Conservation (phyloP, 2,888 invertebrate species). For the Neocrepidodera transversa region DNA sequence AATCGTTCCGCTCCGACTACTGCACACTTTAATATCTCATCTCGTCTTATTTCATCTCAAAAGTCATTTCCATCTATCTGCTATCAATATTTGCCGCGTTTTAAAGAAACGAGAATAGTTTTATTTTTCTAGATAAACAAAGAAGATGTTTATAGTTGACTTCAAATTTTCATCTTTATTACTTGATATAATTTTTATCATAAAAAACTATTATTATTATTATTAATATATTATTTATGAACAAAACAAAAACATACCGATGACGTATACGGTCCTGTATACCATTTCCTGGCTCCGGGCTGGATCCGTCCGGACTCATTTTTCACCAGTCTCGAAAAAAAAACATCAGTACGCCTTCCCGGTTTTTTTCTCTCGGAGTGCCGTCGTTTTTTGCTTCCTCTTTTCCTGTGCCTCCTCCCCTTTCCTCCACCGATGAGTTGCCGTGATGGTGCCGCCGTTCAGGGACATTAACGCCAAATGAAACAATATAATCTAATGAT, state of each 20-base stretch:
- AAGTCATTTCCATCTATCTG: not conserved
- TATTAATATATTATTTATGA: conserved; percentile 3
- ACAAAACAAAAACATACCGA: not conserved
- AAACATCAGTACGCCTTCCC: conserved; percentile 56
- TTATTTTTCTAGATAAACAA: too few species aligned
- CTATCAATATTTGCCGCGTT: too few species aligned
- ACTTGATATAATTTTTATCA: too few species aligned
- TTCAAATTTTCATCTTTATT: too few species aligned
- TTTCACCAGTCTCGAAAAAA: conserved; percentile 54
- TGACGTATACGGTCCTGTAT: conserved; percentile 36
- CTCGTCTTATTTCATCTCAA: conserved; percentile 14
- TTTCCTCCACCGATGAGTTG: conserved; percentile 6
- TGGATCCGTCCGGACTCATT: conserved; percentile 53
- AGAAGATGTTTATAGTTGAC: too few species aligned
- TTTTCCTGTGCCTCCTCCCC: conserved; percentile 23
- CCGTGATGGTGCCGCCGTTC: conserved; percentile 42
- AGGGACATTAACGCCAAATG: conserved; percentile 49
- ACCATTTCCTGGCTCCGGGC: conserved; percentile 49
- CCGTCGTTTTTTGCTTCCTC: conserved; percentile 46
- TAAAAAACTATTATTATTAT: too few species aligned
- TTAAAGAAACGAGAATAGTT: too few species aligned
- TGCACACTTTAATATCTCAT: conserved; percentile 34
- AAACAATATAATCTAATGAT: conserved; percentile 44
- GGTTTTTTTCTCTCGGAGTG: conserved; percentile 53
- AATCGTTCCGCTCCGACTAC: conserved; percentile 49